These are phyloP conservation scores for Melinopterus prodromus DNA, from an alignment of 2,888 invertebrate species.

Conservation along the genomic window DNA sequence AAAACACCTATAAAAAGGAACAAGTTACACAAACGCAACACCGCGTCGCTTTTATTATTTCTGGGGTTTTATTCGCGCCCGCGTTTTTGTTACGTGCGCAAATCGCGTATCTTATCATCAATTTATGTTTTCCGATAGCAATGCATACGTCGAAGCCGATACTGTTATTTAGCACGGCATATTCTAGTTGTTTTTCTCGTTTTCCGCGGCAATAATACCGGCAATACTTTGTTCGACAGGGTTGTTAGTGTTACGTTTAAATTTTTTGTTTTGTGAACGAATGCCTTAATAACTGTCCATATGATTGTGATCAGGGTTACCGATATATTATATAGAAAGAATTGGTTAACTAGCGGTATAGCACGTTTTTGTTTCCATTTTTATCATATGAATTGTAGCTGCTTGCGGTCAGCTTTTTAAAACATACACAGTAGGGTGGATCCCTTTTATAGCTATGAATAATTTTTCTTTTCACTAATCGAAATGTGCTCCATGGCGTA, in stretches of 20 bases:
- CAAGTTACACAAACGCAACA: slow-evolving; percentile 21
- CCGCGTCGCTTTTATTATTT: slow-evolving; percentile 28
- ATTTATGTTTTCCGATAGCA: slow-evolving; percentile 26
- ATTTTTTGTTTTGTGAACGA: background rate
- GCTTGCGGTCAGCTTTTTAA: too few relatives aligned
- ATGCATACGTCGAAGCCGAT: background rate
- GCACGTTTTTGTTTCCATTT: too few relatives aligned
- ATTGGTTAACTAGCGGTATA: background rate
- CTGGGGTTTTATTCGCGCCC: slow-evolving; percentile 29
- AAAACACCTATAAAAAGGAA: slow-evolving; percentile 66
- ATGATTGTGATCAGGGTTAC: background rate
- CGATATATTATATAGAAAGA: background rate
- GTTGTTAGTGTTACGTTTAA: background rate
- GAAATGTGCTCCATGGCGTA: too few relatives aligned
- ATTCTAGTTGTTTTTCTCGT: background rate
- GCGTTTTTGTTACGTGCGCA: slow-evolving; percentile 31
- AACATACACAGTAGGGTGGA: too few relatives aligned
- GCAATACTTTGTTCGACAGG: background rate
- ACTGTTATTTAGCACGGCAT: slow-evolving; percentile 4
- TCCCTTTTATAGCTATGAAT: too few relatives aligned
- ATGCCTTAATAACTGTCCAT: background rate
- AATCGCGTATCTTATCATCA: slow-evolving; percentile 34
- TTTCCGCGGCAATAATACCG: background rate
- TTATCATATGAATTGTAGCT: too few relatives aligned
- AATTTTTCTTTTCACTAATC: too few relatives aligned